Evolutionary conservation across 2,888 invertebrate genomes (phyloP), one percentile per base, ranked within the genome.

Genomic region (Eupithecia abbreviata): DNA sequence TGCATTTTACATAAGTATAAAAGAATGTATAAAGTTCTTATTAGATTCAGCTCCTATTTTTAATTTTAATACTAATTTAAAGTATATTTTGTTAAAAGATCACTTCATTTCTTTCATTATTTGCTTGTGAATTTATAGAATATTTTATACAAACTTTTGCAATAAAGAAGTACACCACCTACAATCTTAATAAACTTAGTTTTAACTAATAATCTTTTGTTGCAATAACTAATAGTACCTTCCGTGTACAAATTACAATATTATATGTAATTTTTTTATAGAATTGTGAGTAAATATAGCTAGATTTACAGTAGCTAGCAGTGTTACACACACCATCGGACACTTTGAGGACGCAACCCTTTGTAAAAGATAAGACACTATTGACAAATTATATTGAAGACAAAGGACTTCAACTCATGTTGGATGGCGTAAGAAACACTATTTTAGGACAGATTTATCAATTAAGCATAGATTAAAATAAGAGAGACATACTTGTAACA

Each of bases 1-100:
- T 80, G 79, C 75, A 71, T 73, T 76, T 75, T 68, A 42, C n/a
- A 18, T 47, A 58, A 3, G 6, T 55, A 45, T 41, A 30, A 13
- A 66, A 3, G 18, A 58, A n/a, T 18, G 18, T 58, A 9, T 58
- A 58, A 58, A 58, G 3, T 58, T 58, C n/a, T 58, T 18, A 58
- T 9, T 58, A 58, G 55, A 18, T 58, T 58, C 55, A 62, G 62
- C 62, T 30, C 10, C 30, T 30, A 62, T 30, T 2, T 58, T 58
- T 4, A 58, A 62, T 12, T 62, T 62, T 30, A 30, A 62, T 12
- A 12, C 12, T 30, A 62, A 18, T 58, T 30, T 62, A 30, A 4
- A 30, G 7, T 4, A 30, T 66, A 66, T 66, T 66, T 42, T 42
- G 13, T 66, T 15, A 42, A 2, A 30, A 62, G 41, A 65, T 65